These are phyloP conservation scores for Mormyrus iriodes DNA, from an alignment of 2,113 vertebrate genomes.

Conservation along the genomic window DNA sequence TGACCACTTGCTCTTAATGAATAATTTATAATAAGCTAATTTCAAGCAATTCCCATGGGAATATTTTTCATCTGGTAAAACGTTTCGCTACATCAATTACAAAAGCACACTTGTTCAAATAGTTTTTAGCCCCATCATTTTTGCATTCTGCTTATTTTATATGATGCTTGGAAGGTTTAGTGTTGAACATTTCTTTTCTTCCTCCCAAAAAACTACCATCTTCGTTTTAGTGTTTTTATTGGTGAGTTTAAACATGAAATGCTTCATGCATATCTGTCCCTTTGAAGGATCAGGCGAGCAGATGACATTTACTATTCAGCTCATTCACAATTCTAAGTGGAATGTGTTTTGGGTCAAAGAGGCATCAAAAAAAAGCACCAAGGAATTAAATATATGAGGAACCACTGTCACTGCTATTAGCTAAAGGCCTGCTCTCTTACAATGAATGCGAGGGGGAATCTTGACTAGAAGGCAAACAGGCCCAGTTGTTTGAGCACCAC, in stretches of 20 bases:
- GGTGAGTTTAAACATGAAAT: not conserved
- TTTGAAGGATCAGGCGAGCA: not conserved
- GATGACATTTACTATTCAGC: not conserved
- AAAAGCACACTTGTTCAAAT: constrained; percentile 1
- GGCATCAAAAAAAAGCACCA: constrained; percentile 35
- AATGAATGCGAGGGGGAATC: not conserved
- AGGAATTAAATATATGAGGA: constrained; percentile 29
- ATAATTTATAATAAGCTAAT: constrained; percentile 33
- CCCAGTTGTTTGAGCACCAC: not conserved
- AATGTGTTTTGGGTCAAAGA: constrained; percentile 51
- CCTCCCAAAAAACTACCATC: not conserved
- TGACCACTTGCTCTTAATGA: constrained; percentile 29
- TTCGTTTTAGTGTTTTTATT: not conserved
- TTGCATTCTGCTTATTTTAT: constrained; percentile 10
- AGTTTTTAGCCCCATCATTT: constrained; percentile 13
- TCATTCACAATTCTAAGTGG: constrained; percentile 39
- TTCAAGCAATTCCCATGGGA: constrained; percentile 18
- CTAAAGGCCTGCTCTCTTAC: not conserved
- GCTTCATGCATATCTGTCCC: not conserved
- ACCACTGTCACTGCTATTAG: not conserved
- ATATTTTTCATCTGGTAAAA: constrained; percentile 14
- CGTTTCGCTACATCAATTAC: constrained; percentile 26
- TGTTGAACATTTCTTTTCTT: not conserved
- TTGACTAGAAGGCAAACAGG: not conserved
- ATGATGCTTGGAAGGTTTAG: constrained; percentile 8